Evolutionary conservation across 2,888 invertebrate species (phyloP).

Genomic region (Monoplex corrugatus): DNA sequence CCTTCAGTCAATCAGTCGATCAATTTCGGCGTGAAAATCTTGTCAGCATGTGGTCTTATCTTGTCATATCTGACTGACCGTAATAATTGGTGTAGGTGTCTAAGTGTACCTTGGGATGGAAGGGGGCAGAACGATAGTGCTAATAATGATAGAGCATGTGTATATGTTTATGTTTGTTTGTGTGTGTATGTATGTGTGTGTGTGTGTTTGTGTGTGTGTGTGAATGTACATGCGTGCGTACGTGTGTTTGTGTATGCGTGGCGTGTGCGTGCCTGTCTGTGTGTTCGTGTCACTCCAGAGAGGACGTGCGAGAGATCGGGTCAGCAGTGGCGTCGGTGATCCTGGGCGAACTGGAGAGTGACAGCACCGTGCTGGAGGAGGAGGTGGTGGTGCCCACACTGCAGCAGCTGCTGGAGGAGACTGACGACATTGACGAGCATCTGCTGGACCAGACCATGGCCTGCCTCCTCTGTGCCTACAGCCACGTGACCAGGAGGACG

Average conservation of each 20-base stretch:
- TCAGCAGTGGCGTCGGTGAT: constrained; percentile 40
- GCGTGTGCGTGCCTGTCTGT: no score
- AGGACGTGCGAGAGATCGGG: constrained; percentile 42
- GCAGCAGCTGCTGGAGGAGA: constrained; percentile 11
- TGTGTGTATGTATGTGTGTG: no score
- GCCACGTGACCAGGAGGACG: constrained; percentile 24
- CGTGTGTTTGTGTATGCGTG: no score
- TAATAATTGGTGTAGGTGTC: no score
- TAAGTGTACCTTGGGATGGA: no score
- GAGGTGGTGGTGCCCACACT: constrained; percentile 40
- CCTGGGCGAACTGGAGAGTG: constrained; percentile 23
- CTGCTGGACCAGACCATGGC: constrained; percentile 44
- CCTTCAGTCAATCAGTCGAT: no score
- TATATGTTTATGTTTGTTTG: no score
- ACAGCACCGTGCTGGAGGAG: constrained; percentile 29
- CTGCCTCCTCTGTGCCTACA: constrained; percentile 31
- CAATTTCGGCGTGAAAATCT: no score
- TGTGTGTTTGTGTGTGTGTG: not conserved
- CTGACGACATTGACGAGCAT: not conserved
- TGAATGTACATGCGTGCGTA: not conserved
- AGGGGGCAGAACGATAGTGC: no score
- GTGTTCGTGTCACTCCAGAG: not conserved
- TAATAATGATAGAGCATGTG: no score
- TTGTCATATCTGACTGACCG: no score
- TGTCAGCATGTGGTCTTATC: no score